Base-by-base conservation (phyloP, 2,113 vertebrate species). In the Carettochelys insculpta region DNA sequence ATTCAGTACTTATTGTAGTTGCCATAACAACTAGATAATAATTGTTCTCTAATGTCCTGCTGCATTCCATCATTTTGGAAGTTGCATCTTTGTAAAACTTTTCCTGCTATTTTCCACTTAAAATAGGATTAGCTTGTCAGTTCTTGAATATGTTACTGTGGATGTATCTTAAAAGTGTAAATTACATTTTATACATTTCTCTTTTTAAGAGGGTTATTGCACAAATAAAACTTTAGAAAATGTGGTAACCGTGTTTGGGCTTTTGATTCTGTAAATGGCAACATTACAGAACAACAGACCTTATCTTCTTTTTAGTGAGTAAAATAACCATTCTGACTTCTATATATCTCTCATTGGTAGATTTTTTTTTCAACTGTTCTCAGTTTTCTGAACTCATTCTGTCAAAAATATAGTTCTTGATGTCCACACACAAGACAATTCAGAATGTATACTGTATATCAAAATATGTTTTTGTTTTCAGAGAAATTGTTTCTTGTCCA, bases 11-110 rank as follows among this genome's bases (percentile, higher is more conserved):
- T 86, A 58, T 93, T 86, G 77, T 65, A 96, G 96, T 97, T 97
- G 94, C 96, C 95, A 92, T 97, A 97, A 97, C 96, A 95, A 97
- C 96, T 96, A 92, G 85, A 91, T 90, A n/a, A 96, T 89, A 96
- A 68, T 96, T 90, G 87, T 95, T 86, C 84, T 96, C 16, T 83
- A 83, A 52, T 97, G 93, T 90, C 83, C 91, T 51, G 16, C 82
- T 94, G 88, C 85, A 96, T 97, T 93, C 92, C 83, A 85, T 95
- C 93, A 93, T 94, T 89, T 92, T 93, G 84, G 93, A 92, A 96
- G 97, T 95, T 96, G 75, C 61, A 86, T 92, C 85, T 2, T 50
- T 95, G 56, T 86, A 85, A 1, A 97, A 0, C 81, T 96, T 97
- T 95, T 87, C 45, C 48, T 51, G 84, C 76, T 47, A 24, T 90